Base-by-base conservation (phyloP, 2,113 vertebrate genomes). In the Emydura subglobosa region DNA sequence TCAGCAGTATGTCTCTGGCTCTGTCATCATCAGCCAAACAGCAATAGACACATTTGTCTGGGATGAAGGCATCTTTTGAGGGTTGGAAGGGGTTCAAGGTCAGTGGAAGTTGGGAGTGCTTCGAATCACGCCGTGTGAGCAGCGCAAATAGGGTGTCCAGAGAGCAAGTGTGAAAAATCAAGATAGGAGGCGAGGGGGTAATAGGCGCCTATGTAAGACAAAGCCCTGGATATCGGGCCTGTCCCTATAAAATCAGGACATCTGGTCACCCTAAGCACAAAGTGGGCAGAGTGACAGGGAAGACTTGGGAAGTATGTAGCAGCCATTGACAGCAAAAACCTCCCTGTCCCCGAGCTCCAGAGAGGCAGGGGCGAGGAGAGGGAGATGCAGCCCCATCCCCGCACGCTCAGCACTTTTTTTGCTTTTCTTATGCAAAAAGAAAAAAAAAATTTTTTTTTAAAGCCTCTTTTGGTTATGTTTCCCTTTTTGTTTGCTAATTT, bases 401-500 rank as follows among this genome's bases (percentile, higher is more conserved):
- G 0, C 7, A 90, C 81, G 93, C 74, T 97, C 96, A 96, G 97
- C 95, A 94, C 0, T 42, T 97, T 97, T 89, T 49, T 44, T 78
- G 85, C 31, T 86, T 91, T 79, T 84, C 79, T 86, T 88, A n/a
- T 88, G 86, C 91, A 24, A 59, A 31, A 0, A 0, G 11, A 79
- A 0, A 24, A 59, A 31, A 0, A 0, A 7, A 79, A 0, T 74
- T 42, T 65, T 65, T 84, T 83, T 21, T 21, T 6, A 55, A 92
- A 85, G 0, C 12, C 24, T 39, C 82, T 57, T 97, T 94, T 89
- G 79, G 59, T 93, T 92, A 93, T 95, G 82, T 91, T 96, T 87
- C 68, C 57, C 0, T 93, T 95, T 93, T 92, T 94, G 93, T 95
- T 96, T 97, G 94, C 89, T 97, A 97, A 98, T 97, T 96, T 95